Base-by-base conservation (phyloP, 1,140 invertebrate species). In the Zeugodacus cucurbitae region DNA sequence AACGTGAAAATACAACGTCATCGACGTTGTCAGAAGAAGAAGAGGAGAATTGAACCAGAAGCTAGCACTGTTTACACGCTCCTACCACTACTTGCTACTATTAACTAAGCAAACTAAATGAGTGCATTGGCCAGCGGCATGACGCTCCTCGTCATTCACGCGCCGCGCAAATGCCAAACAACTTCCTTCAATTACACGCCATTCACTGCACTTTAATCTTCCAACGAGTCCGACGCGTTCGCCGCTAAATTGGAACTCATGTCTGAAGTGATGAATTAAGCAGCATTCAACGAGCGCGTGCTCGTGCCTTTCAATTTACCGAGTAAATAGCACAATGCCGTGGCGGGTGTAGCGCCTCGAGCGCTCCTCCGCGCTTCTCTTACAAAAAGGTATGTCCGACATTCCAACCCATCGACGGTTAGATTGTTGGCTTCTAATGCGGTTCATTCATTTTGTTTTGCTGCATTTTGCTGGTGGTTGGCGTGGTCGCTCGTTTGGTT, bases 231-330 rank as follows among this genome's bases (percentile, higher is more conserved):
- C 67, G 20, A n/a, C 67, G 32, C 67, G 32, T 74, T 54, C 14
- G 67, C 67, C 34, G 67, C 34, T 37, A 74, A 74, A 74, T 74
- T 74, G 67, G 67, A 74, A 74, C 34, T 74, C 67, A 74, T 22
- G 67, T 74, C 29, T 37, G 22, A 17, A 37, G 67, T 22, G 67
- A 32, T 37, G 34, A 74, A 74, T 32, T 74, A 74, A 37, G 67
- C 67, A 22, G 26, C 14, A 26, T 67, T 34, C 64, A 67, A 67
- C 29, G 64, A 4, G 64, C 64, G 32, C 32, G 5, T 5, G 17
- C 17, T 0, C 34, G 32, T 14, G 4, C 34, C 67, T 41, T 74
- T 74, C 67, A 74, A 74, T 74, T 74, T 74, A 74, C 34, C 67
- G 20, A n/a, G 67, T 32, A 74, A 74, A 74, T 74, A 37, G 67